Percentiles rank a stretch among this genome's conserved stretches.
phyloP scores from a whole-genome alignment of 2,888 invertebrate genomes.

The Hyposoter dolosus region DNA sequence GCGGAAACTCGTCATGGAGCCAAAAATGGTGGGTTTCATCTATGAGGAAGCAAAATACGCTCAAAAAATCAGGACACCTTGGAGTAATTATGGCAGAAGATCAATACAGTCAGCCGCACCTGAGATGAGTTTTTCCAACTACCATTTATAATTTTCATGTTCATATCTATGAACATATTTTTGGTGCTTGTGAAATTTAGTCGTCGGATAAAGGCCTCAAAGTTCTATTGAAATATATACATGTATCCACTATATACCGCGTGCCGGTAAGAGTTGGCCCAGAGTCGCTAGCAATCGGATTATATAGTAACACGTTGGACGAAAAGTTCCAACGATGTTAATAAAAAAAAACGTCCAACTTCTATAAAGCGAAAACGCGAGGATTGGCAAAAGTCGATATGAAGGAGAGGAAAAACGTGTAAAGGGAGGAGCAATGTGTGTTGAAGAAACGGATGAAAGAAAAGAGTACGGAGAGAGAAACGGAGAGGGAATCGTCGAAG shows the following conservation, averaged over 20 bases:
- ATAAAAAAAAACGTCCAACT: conserved; percentile 26
- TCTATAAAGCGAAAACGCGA: conserved; percentile 44
- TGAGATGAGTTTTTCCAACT: conserved; percentile 48
- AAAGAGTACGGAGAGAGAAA: conserved; percentile 15
- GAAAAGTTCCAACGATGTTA: conserved; percentile 60
- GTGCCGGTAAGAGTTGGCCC: conserved; percentile 10
- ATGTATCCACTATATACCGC: background rate
- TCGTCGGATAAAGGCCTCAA: conserved; percentile 35
- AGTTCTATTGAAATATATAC: conserved; percentile 38
- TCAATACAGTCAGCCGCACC: conserved; percentile 31
- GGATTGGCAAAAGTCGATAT: conserved; percentile 36
- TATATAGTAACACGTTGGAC: conserved; percentile 36
- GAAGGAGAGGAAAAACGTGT: conserved; percentile 27
- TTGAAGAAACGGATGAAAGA: conserved; percentile 23
- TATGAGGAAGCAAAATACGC: background rate
- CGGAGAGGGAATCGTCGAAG: conserved; percentile 39
- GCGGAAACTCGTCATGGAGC: no score
- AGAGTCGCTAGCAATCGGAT: conserved; percentile 54
- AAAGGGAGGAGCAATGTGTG: conserved; percentile 33
- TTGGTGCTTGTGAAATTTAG: conserved; percentile 46
- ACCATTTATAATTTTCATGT: conserved; percentile 14
- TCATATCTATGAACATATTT: conserved; percentile 34
- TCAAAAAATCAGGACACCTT: conserved; percentile 41
- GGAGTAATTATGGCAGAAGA: conserved; percentile 47
- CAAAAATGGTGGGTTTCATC: no score